Evolutionary conservation across 2,888 invertebrate genomes (phyloP).

Genomic region (Thymelicus lineola): DNA sequence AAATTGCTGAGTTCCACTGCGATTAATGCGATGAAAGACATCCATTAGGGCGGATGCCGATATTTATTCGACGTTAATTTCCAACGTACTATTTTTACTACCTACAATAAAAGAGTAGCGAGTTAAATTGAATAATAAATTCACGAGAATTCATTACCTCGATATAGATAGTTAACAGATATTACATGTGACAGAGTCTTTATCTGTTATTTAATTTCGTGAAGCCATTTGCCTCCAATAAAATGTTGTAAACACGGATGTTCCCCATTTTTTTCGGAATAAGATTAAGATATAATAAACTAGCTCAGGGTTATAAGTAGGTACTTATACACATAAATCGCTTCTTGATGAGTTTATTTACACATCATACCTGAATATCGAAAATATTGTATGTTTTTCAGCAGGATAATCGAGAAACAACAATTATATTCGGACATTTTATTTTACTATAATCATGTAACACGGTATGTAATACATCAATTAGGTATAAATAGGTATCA

Average conservation of each 20-base stretch:
- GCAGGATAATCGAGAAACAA: too few species aligned
- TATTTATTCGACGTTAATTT: conserved; percentile 32
- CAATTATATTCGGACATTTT: too few species aligned
- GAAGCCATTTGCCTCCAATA: neutral
- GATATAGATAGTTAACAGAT: neutral
- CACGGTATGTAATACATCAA: too few species aligned
- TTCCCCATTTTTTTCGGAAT: neutral
- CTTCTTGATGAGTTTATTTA: too few species aligned
- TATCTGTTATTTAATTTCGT: neutral
- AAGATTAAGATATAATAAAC: too few species aligned
- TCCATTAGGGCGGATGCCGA: conserved; percentile 33
- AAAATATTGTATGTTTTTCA: too few species aligned
- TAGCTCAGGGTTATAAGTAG: too few species aligned
- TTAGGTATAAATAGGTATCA: too few species aligned
- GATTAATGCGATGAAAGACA: conserved; percentile 33
- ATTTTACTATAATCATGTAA: too few species aligned
- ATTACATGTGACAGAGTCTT: neutral
- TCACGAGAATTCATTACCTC: neutral
- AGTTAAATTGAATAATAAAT: conserved; percentile 5
- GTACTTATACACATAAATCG: too few species aligned
- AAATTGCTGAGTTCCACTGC: conserved; percentile 20
- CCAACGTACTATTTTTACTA: conserved; percentile 2
- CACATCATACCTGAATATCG: too few species aligned
- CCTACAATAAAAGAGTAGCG: conserved; percentile 9
- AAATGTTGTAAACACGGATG: conserved; percentile 1